phyloP scores from a whole-genome alignment of 2,797 vertebrate species.

The Natrix natrix region DNA sequence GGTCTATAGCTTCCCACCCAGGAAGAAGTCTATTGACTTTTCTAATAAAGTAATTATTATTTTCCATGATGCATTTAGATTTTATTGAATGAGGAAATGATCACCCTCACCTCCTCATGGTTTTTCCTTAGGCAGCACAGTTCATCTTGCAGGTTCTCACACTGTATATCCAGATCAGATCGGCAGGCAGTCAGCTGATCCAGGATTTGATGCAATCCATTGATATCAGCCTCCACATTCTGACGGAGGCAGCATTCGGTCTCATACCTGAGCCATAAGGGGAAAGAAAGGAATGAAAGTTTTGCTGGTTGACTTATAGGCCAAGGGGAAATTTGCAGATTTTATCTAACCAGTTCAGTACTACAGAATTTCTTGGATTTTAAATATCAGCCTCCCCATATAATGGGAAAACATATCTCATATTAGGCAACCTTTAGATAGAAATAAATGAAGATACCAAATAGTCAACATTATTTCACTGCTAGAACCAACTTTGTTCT shows the following conservation, averaged over 20 bases:
- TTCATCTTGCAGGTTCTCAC: slow-evolving; percentile 72
- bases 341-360: neutral
- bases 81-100: neutral
- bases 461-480: neutral
- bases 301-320: fast-evolving
- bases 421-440: neutral
- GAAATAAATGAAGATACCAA: neutral
- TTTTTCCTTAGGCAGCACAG: slow-evolving; percentile 70
- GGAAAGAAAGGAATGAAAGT: neutral
- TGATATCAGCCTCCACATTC: slow-evolving; percentile 67
- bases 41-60: neutral
- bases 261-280: slow-evolving; percentile 61
- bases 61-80: neutral
- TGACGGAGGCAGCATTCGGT: slow-evolving; percentile 66
- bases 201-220: slow-evolving; percentile 66
- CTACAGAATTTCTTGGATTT: neutral
- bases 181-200: slow-evolving; percentile 71
- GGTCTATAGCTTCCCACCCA: neutral
- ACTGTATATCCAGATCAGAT: slow-evolving; percentile 68
- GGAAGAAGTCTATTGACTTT: neutral
- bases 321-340: neutral
- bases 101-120: slow-evolving; percentile 68
- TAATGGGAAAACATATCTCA: neutral
- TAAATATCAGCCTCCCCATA: neutral
- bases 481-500: neutral